These are phyloP conservation scores for Ips nitidus DNA, from an alignment of 1,140 invertebrate species.

Conservation along the genomic window DNA sequence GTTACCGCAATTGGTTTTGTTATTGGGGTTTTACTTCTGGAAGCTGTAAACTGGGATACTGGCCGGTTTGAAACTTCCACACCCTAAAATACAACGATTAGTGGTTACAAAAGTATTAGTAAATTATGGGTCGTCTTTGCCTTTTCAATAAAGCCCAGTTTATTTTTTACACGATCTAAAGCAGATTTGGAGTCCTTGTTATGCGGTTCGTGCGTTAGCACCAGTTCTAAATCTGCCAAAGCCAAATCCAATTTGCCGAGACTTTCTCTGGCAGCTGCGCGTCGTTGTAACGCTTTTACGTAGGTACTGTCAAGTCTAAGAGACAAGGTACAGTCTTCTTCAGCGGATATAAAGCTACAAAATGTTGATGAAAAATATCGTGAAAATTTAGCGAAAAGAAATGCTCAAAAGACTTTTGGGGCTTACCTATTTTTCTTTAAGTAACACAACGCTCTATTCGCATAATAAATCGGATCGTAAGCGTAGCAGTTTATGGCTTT, in stretches of 20 bases:
- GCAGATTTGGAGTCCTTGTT: constrained; percentile 65
- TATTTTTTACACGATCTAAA: constrained; percentile 59
- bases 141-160: constrained; percentile 51
- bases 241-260: constrained; percentile 66
- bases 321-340: constrained; percentile 73
- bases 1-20: constrained; percentile 7
- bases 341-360: constrained; percentile 70
- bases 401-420: neutral
- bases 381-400: neutral
- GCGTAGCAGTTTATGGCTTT: constrained; percentile 75
- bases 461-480: constrained; percentile 79
- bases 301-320: constrained; percentile 73
- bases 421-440: constrained; percentile 80
- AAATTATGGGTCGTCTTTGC: too few relatives aligned
- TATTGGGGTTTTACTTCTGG: constrained; percentile 35
- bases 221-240: constrained; percentile 64
- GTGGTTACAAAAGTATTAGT: too few relatives aligned
- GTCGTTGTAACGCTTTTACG: constrained; percentile 76
- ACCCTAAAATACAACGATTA: too few relatives aligned
- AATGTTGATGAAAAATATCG: constrained; percentile 26
- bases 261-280: constrained; percentile 68
- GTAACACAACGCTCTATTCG: constrained; percentile 86
- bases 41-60: constrained; percentile 46
- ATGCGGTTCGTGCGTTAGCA: constrained; percentile 70
- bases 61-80: constrained; percentile 34